Evolutionary conservation across 2,888 invertebrate species (phyloP).

Genomic region (Colostygia pectinataria): DNA sequence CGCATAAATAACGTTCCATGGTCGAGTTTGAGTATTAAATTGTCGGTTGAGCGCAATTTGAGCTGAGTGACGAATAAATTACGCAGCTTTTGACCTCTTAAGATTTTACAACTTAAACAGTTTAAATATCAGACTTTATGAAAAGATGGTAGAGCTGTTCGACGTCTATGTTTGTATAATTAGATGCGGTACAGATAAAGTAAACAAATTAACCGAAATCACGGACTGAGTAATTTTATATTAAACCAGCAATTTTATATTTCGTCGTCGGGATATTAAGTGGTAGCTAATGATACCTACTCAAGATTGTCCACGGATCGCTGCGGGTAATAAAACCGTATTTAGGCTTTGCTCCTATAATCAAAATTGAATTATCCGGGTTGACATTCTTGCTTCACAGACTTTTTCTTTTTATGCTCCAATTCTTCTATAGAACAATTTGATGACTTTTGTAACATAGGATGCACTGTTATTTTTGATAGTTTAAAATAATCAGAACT

Average conservation of each 20-base stretch:
- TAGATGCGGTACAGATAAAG: conserved; percentile 16
- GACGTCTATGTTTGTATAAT: conserved; percentile 2
- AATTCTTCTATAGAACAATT: conserved; percentile 65
- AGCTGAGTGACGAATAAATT: conserved; percentile 54
- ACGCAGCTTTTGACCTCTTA: conserved; percentile 46
- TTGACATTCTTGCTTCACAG: conserved; percentile 75
- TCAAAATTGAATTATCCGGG: conserved; percentile 81
- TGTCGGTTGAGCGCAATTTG: conserved; percentile 54
- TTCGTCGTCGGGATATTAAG: conserved; percentile 67
- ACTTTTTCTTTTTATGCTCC: conserved; percentile 80
- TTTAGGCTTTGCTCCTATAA: conserved; percentile 81
- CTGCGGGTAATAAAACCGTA: conserved; percentile 74
- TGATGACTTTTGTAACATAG: conserved; percentile 48
- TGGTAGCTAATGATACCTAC: conserved; percentile 78
- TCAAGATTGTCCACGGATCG: conserved; percentile 78
- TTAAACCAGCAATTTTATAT: conserved; percentile 74
- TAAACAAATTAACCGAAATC: conserved; percentile 63
- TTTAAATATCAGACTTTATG: conserved; percentile 13
- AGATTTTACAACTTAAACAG: conserved; percentile 28
- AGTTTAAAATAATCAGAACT: not conserved
- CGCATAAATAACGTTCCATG: conserved; percentile 73
- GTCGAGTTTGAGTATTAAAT: conserved; percentile 65
- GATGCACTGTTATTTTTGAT: conserved; percentile 13
- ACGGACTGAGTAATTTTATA: conserved; percentile 70
- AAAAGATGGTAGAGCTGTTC: conserved; percentile 2